A percentile compares a stretch with the other conserved stretches of the same genome.
These are phyloP conservation scores for Meteorus cinctellus DNA, from an alignment of 2,888 invertebrate genomes.

Conservation along the genomic window DNA sequence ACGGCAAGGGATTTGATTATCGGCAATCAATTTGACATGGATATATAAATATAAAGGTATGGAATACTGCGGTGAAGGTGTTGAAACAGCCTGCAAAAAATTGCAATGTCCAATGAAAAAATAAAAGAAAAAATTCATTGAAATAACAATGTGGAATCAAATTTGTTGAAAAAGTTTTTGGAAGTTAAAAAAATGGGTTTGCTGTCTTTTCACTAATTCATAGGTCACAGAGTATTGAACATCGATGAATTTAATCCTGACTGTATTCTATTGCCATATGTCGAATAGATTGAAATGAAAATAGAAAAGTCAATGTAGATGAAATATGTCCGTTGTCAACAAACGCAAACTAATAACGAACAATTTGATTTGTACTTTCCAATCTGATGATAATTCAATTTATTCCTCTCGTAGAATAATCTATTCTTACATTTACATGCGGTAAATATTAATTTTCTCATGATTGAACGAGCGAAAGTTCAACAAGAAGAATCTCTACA, in stretches of 20 bases:
- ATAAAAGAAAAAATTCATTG: neutral
- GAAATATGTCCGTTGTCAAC: neutral
- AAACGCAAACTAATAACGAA: neutral
- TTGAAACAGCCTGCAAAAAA: neutral
- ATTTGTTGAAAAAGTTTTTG: neutral
- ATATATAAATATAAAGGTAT: neutral
- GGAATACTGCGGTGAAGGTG: constrained; percentile 19
- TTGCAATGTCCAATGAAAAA: neutral
- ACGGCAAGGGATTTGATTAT: constrained; percentile 59
- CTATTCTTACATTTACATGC: neutral
- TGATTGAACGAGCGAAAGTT: neutral
- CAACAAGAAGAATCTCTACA: neutral
- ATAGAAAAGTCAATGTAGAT: neutral
- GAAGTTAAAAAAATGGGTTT: neutral
- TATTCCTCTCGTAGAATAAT: neutral
- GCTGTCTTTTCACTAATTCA: neutral
- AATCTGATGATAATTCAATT: neutral
- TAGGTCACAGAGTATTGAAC: no score
- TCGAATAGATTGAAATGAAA: neutral
- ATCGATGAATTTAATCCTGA: neutral
- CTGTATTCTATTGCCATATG: neutral
- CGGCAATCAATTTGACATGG: constrained; percentile 60
- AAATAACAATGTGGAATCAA: neutral
- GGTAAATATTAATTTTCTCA: neutral
- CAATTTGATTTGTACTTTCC: neutral